Evolutionary conservation across 2,797 vertebrate species (phyloP).

Genomic region (Trachurus trachurus): DNA sequence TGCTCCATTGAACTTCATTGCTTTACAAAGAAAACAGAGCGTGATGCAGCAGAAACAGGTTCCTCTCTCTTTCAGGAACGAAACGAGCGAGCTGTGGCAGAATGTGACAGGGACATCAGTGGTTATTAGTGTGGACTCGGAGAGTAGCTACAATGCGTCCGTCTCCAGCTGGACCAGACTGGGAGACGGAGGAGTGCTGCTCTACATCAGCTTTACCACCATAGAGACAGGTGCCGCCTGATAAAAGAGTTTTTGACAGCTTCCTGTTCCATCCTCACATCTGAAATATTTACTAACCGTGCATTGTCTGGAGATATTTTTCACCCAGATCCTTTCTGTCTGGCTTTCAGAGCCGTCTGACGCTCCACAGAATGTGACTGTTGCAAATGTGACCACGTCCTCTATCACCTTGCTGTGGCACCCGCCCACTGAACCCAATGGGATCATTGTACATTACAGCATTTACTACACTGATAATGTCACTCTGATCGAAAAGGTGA

Average conservation of each 20-base stretch:
- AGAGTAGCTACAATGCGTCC: conserved; percentile 89
- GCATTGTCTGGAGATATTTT: not conserved
- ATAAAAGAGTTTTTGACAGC: conserved; percentile 13
- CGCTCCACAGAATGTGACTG: conserved; percentile 89
- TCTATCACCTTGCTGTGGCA: conserved; percentile 90
- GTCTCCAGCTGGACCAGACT: conserved; percentile 93
- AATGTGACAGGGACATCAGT: conserved; percentile 90
- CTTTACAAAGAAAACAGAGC: not conserved
- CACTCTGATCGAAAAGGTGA: conserved; percentile 88
- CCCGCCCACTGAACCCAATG: conserved; percentile 92
- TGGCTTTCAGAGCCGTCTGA: conserved; percentile 90
- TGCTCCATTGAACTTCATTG: too few relatives aligned
- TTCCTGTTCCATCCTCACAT: not conserved
- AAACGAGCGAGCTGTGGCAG: conserved; percentile 83
- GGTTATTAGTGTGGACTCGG: conserved; percentile 90
- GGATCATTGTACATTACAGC: conserved; percentile 91
- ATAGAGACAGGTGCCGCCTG: conserved; percentile 89
- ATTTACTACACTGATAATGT: conserved; percentile 90
- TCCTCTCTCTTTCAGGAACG: conserved; percentile 86
- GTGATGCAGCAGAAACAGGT: conserved; percentile 5
- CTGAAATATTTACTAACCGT: not conserved
- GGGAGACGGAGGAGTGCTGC: conserved; percentile 91
- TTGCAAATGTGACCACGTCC: conserved; percentile 86
- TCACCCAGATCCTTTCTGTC: not conserved
- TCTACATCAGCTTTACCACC: conserved; percentile 89